phyloP scores from a whole-genome alignment of 2,113 vertebrate species.

The Crotalus helleri region DNA sequence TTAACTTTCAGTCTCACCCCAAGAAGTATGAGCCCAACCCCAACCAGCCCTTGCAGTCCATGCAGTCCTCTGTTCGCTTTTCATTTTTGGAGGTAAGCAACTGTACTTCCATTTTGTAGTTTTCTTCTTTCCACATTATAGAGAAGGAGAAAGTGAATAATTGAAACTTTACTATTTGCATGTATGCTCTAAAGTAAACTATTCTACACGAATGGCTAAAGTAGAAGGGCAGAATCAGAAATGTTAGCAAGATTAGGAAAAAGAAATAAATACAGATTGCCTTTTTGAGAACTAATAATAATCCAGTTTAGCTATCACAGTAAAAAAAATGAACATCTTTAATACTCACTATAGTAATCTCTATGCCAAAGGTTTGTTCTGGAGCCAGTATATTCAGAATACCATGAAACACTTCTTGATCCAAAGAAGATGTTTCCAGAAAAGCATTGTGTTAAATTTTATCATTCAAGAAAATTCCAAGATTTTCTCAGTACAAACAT shows the following conservation, averaged over 20 bases:
- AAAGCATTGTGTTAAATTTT: background rate
- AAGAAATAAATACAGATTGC: background rate
- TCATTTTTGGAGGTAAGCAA: slow-evolving; percentile 99
- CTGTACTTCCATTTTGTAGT: slow-evolving; percentile 59
- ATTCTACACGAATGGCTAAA: background rate
- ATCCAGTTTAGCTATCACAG: background rate
- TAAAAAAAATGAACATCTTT: background rate
- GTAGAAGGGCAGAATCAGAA: background rate
- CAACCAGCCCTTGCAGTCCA: slow-evolving; percentile 98
- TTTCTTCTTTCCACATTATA: slow-evolving; percentile 44
- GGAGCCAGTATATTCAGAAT: background rate
- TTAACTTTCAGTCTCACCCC: slow-evolving; percentile 99
- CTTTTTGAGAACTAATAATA: background rate
- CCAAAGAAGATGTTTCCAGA: background rate
- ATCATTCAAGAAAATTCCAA: background rate
- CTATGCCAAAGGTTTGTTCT: background rate
- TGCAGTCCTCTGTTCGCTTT: slow-evolving; percentile 98
- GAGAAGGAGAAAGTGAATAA: background rate
- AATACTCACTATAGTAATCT: background rate
- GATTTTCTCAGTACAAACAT: background rate
- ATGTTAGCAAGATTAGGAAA: background rate
- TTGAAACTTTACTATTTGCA: background rate
- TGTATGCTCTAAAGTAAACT: slow-evolving; percentile 4
- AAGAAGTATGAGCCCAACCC: slow-evolving; percentile 98
- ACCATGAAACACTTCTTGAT: background rate